These are phyloP conservation scores for Mungos mungo DNA, from an alignment of 2,113 vertebrate species.

Conservation along the genomic window DNA sequence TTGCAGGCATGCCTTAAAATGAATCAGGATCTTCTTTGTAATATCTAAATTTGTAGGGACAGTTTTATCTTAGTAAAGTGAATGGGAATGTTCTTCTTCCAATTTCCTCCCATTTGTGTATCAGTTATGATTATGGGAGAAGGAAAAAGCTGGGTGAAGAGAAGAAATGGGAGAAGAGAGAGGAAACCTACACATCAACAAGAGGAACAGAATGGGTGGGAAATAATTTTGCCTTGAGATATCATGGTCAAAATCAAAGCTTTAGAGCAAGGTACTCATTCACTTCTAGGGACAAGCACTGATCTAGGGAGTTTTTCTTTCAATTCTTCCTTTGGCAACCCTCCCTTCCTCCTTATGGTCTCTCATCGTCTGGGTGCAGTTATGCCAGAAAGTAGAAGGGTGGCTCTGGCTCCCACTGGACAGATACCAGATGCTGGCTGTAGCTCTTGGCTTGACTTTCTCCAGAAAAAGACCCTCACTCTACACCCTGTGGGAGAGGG, in stretches of 20 bases:
- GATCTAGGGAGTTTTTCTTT: neutral
- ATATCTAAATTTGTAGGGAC: neutral
- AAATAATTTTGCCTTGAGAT: neutral
- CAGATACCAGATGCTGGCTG: neutral
- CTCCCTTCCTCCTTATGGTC: neutral
- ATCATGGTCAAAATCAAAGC: neutral
- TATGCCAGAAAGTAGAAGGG: neutral
- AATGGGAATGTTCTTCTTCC: neutral
- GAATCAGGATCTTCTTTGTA: neutral
- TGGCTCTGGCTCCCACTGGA: neutral
- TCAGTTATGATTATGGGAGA: neutral
- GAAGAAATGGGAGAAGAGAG: constrained; percentile 5
- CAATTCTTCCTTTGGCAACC: neutral
- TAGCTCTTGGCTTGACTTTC: neutral
- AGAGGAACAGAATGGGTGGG: neutral
- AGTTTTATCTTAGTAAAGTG: neutral
- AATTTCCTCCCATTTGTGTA: neutral
- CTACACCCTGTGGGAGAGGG: accelerated
- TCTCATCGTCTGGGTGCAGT: neutral
- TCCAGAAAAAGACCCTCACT: neutral
- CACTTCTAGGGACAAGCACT: neutral
- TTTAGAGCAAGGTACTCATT: neutral
- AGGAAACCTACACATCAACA: neutral
- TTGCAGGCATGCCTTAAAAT: neutral
- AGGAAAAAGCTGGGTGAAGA: neutral